These are phyloP conservation scores for Actenoides lindsayi DNA, from an alignment of 2,113 vertebrate species.

Conservation along the genomic window DNA sequence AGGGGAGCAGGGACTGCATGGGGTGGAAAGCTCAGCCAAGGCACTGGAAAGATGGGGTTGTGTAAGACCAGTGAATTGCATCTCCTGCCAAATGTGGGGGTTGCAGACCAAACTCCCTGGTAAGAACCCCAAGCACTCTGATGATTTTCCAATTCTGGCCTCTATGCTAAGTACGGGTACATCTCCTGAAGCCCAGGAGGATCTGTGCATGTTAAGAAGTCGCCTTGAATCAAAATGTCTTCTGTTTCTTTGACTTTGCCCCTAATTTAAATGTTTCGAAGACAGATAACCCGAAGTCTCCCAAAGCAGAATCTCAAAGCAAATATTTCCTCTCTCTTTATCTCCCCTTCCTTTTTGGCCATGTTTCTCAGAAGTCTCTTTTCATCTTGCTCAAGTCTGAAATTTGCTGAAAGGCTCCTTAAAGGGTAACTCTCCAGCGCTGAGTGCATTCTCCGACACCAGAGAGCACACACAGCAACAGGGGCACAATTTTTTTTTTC, in stretches of 20 bases:
- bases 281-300: background rate
- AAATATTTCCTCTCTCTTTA: background rate
- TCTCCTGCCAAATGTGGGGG: background rate
- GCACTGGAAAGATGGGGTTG: background rate
- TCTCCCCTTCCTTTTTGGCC: background rate
- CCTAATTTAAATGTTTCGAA: background rate
- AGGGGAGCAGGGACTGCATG: background rate
- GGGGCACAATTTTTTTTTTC: background rate
- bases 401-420: constrained; percentile 7
- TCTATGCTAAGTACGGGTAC: background rate
- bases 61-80: background rate
- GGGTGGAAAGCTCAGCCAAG: background rate
- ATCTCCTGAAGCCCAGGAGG: background rate
- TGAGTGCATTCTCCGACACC: background rate
- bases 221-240: background rate
- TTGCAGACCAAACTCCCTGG: background rate
- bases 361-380: background rate
- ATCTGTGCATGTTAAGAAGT: background rate
- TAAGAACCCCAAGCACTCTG: background rate
- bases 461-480: background rate
- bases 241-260: constrained; percentile 34
- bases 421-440: background rate
- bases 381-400: background rate
- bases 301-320: background rate
- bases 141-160: background rate